phyloP scores from a whole-genome alignment of 2,888 invertebrate genomes.

The Pachliopta kotzebuea region DNA sequence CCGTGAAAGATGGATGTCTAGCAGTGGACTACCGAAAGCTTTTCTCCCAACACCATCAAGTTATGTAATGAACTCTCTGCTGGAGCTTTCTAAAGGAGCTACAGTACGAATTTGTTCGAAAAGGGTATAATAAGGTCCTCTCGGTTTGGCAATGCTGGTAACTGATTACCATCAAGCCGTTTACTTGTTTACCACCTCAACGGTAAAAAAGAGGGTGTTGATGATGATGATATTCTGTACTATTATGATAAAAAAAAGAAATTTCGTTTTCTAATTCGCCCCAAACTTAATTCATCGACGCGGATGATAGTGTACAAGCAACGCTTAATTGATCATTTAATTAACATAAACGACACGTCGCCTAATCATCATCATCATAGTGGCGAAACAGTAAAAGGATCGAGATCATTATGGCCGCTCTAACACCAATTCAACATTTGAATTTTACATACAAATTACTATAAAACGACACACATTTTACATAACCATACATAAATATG shows the following conservation, averaged over 20 bases:
- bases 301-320: conserved; percentile 13
- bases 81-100: too few species aligned
- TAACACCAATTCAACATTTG: neutral
- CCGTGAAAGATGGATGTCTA: too few species aligned
- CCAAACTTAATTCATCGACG: neutral
- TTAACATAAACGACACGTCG: conserved; percentile 23
- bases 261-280: conserved; percentile 8
- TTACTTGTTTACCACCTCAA: too few species aligned
- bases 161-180: too few species aligned
- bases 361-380: conserved; percentile 15
- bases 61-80: too few species aligned
- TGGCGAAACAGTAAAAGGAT: conserved; percentile 25
- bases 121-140: too few species aligned
- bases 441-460: neutral
- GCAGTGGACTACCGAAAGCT: too few species aligned
- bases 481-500: neutral
- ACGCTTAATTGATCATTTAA: conserved; percentile 25
- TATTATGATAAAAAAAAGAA: neutral
- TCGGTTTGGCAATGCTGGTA: too few species aligned
- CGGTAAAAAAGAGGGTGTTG: too few species aligned
- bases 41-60: too few species aligned
- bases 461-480: neutral
- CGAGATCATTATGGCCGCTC: conserved; percentile 17
- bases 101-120: too few species aligned
- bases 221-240: too few species aligned